A percentile compares a stretch with the other conserved stretches of the same genome.
Conservation (phyloP, 2,888 invertebrate genomes). For the Adelphocoris suturalis region DNA sequence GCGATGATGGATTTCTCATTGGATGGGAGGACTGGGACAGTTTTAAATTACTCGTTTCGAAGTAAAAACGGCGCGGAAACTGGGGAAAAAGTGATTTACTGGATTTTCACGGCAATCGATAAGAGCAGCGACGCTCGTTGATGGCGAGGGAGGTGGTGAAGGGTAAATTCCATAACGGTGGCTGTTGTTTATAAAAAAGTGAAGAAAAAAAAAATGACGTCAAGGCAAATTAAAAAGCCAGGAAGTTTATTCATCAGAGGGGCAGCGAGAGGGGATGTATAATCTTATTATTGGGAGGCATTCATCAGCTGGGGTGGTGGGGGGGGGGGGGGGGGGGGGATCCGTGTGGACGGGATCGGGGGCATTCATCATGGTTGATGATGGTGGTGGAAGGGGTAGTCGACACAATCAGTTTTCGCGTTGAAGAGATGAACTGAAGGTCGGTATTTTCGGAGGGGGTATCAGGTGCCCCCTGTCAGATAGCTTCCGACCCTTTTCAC, state of each 20-base stretch:
- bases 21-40: background rate
- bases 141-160: background rate
- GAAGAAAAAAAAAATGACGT: background rate
- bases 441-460: background rate
- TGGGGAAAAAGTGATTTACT: background rate
- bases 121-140: background rate
- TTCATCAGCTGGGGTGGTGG: slow-evolving; percentile 7
- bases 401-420: slow-evolving; percentile 44
- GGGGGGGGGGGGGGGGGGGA: background rate
- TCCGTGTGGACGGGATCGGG: background rate
- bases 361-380: slow-evolving; percentile 6
- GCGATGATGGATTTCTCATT: background rate
- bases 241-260: slow-evolving; percentile 52
- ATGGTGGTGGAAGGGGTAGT: background rate
- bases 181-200: background rate
- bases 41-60: slow-evolving; percentile 5
- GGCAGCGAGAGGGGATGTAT: background rate
- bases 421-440: slow-evolving; percentile 21
- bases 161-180: background rate
- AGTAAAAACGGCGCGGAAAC: background rate
- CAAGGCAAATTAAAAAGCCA: slow-evolving; percentile 49
- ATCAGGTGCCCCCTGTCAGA: background rate
- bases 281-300: slow-evolving; percentile 48
- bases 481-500: slow-evolving; percentile 4
- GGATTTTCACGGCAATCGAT: slow-evolving; percentile 3